Evolutionary conservation across 2,797 vertebrate genomes (phyloP).

Genomic region (Phataginus tricuspis): DNA sequence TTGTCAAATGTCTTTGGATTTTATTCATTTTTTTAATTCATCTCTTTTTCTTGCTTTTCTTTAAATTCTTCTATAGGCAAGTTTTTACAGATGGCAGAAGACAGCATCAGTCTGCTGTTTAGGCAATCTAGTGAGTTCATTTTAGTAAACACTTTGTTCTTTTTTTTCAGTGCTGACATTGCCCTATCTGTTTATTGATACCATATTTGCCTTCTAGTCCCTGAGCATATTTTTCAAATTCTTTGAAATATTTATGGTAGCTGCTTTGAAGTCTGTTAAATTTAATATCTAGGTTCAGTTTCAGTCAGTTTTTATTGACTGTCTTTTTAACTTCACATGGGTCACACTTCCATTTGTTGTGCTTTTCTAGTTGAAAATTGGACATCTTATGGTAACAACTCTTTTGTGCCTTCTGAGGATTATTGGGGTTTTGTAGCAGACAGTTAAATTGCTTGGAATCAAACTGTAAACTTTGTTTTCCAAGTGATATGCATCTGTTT

Average conservation of each 20-base stretch:
- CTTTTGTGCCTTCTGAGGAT: background rate
- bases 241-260: background rate
- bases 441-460: background rate
- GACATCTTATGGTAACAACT: background rate
- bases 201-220: background rate
- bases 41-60: background rate
- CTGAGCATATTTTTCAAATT: background rate
- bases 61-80: background rate
- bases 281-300: background rate
- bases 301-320: background rate
- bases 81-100: background rate
- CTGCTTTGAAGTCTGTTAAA: background rate
- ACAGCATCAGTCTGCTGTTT: background rate
- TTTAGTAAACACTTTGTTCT: background rate
- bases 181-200: background rate
- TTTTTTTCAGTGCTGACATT: background rate
- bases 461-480: background rate
- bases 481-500: background rate
- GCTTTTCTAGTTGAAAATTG: background rate
- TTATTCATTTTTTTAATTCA: background rate
- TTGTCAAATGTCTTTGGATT: background rate
- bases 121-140: background rate
- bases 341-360: background rate
- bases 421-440: background rate
- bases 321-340: background rate